Percentiles rank a stretch among this genome's conserved stretches.
Evolutionary conservation across 2,113 vertebrate genomes (phyloP).

Genomic region (Megatriorchis doriae): DNA sequence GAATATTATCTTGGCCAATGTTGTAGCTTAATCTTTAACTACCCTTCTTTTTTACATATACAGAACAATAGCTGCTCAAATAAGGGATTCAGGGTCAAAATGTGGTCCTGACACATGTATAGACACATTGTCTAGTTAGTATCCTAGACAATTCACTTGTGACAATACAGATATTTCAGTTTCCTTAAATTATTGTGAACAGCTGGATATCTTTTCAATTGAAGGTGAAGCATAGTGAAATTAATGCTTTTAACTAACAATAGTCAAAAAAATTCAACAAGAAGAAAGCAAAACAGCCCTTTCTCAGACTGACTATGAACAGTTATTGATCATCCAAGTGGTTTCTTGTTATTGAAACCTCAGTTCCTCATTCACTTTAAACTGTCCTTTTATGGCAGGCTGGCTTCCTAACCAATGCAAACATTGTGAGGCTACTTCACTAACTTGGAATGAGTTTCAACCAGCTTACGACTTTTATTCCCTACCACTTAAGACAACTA

Average conservation of each 20-base stretch:
- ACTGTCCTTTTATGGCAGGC: neutral
- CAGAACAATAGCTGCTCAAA: neutral
- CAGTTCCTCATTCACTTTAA: neutral
- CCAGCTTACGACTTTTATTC: rapidly evolving
- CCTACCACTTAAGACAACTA: neutral
- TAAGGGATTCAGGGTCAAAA: neutral
- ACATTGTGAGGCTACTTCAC: neutral
- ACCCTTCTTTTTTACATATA: neutral
- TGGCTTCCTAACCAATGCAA: neutral
- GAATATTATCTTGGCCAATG: neutral
- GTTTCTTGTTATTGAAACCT: neutral
- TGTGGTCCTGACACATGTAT: neutral
- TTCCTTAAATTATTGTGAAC: neutral
- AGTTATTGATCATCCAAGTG: neutral
- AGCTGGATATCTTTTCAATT: neutral
- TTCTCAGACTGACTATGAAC: neutral
- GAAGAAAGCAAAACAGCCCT: neutral
- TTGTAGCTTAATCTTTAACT: neutral
- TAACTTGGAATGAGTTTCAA: neutral
- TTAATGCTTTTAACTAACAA: neutral
- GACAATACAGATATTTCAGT: too few species aligned
- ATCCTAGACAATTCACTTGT: neutral
- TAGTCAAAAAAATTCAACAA: neutral
- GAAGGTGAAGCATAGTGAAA: neutral
- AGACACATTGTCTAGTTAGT: neutral